These are phyloP conservation scores for Xerus rutilus DNA, from an alignment of 2,797 vertebrate genomes.

Conservation along the genomic window DNA sequence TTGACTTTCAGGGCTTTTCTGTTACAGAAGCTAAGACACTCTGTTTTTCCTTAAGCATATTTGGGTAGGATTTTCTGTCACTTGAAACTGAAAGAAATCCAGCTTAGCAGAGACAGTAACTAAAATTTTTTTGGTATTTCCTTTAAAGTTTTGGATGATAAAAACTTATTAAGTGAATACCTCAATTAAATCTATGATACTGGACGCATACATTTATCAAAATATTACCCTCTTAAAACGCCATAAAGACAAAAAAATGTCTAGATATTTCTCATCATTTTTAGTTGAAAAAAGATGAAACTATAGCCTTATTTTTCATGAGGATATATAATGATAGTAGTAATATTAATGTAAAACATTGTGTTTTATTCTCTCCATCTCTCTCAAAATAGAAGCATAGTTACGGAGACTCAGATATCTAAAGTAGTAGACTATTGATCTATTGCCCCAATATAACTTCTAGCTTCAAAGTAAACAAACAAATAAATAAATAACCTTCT, in stretches of 20 bases:
- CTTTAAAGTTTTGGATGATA: not conserved
- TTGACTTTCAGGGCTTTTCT: not conserved
- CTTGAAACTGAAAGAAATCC: not conserved
- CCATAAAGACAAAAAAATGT: slow-evolving; percentile 58
- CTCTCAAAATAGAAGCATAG: not conserved
- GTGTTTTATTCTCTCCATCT: not conserved
- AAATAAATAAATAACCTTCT: not conserved
- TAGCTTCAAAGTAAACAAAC: not conserved
- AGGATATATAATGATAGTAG: slow-evolving; percentile 42
- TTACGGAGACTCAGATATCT: slow-evolving; percentile 18
- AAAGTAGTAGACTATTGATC: not conserved
- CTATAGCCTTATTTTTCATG: slow-evolving; percentile 50
- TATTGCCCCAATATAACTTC: not conserved
- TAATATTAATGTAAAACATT: not conserved
- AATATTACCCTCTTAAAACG: slow-evolving; percentile 55
- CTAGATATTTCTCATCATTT: slow-evolving; percentile 57
- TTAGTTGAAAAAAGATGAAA: slow-evolving; percentile 58
- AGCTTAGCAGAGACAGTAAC: not conserved
- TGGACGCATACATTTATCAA: slow-evolving; percentile 58
- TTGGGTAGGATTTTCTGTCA: slow-evolving; percentile 27
- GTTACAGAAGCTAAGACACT: not conserved
- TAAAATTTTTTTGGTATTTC: not conserved
- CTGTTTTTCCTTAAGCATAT: not conserved
- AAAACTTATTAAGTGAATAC: slow-evolving; percentile 55
- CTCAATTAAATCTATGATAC: slow-evolving; percentile 75